These are phyloP conservation scores for Epistrophe eligans DNA, from an alignment of 2,888 invertebrate genomes.

Conservation along the genomic window DNA sequence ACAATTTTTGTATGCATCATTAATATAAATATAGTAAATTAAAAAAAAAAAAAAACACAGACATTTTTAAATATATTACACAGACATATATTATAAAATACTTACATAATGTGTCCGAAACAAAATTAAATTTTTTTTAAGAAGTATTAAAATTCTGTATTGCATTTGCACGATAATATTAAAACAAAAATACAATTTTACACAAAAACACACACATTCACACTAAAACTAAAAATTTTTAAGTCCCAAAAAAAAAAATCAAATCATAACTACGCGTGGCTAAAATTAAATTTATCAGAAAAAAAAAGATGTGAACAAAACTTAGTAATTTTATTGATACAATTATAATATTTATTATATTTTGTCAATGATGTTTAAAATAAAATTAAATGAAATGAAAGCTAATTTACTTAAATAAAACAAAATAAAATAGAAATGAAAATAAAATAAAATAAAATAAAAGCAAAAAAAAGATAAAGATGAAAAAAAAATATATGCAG, in stretches of 20 bases:
- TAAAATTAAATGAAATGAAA: constrained; percentile 56
- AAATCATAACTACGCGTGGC: constrained; percentile 58
- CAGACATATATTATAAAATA: neutral
- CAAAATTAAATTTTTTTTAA: constrained; percentile 60
- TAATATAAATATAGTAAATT: constrained; percentile 66
- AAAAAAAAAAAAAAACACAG: constrained; percentile 25
- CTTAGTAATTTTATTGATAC: constrained; percentile 66
- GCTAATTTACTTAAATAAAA: constrained; percentile 57
- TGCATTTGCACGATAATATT: constrained; percentile 73
- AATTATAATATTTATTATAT: constrained; percentile 76
- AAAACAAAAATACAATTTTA: constrained; percentile 46
- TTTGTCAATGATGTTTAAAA: constrained; percentile 77
- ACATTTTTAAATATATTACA: constrained; percentile 12
- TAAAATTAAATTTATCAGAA: constrained; percentile 53
- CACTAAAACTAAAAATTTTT: constrained; percentile 49
- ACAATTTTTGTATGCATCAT: constrained; percentile 74
- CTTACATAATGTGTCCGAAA: constrained; percentile 54
- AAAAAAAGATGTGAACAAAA: constrained; percentile 19
- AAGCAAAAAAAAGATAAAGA: constrained; percentile 29
- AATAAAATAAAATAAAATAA: constrained; percentile 25
- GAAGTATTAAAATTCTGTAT: constrained; percentile 61
- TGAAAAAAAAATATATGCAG: constrained; percentile 50
- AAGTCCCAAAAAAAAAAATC: constrained; percentile 44
- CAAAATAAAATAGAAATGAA: constrained; percentile 19
- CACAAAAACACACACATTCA: constrained; percentile 54